Percentiles rank a stretch among this genome's conserved stretches.
Evolutionary conservation across 64 coral and sea anemone genomes (phyloP).

Genomic region (Dendronephthya gigantea): DNA sequence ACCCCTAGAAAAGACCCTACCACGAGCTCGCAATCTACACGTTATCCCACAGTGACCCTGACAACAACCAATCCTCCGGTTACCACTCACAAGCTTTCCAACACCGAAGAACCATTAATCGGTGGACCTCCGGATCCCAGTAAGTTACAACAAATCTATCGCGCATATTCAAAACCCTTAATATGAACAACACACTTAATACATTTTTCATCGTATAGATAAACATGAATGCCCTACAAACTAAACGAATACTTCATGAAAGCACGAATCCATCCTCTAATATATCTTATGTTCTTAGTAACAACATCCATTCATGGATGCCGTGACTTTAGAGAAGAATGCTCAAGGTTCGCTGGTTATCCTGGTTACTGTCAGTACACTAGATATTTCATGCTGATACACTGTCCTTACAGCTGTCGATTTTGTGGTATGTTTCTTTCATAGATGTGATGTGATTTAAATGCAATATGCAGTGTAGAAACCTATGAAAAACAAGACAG

Average conservation of each 20-base stretch:
- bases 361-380: neutral
- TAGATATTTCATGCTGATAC: neutral
- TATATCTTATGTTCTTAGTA: neutral
- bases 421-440: neutral
- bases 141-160: neutral
- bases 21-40: neutral
- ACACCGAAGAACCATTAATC: neutral
- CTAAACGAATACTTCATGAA: too few relatives aligned
- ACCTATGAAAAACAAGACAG: too few relatives aligned
- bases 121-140: neutral
- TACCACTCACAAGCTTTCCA: neutral
- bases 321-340: neutral
- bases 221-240: too few relatives aligned
- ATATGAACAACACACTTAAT: too few relatives aligned
- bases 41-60: neutral
- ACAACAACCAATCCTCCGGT: neutral
- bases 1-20: neutral
- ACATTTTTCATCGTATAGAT: too few relatives aligned
- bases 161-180: too few relatives aligned
- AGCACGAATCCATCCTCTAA: neutral
- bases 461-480: neutral
- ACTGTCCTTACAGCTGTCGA: neutral
- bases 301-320: neutral
- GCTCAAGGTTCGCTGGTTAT: neutral
- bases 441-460: neutral